Base-by-base conservation (phyloP, 2,797 vertebrate species). In the Iguana delicatissima region DNA sequence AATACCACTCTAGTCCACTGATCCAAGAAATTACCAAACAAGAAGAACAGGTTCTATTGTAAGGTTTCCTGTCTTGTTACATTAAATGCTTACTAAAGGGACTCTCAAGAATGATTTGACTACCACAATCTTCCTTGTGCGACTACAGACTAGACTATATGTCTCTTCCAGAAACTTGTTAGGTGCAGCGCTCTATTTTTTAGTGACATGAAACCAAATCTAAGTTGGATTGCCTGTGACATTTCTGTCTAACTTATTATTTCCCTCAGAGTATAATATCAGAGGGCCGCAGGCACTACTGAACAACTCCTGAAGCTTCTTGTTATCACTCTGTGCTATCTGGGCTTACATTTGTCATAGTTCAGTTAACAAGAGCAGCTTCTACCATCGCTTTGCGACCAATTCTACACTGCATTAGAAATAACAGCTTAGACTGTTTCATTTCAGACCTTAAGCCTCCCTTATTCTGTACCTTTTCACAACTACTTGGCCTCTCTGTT, bases 311-410 rank as follows among this genome's bases (percentile, higher is more conserved):
- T 85, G 93, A 94, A 97, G 96, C 94, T 95, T 93, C 84, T 93
- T 95, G 91, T 94, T 91, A 92, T 92, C 57, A 89, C 85, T 79
- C 90, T 95, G 74, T 92, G 93, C 93, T 95, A 95, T 89, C 91
- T 94, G 91, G 94, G 84, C 84, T 94, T 93, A 94, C 77, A 90
- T 96, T 97, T 96, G 90, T 96, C 93, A 92, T 92, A 94, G 93
- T 95, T 97, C 93, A 85, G 93, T 95, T 97, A 96, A 96, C 94
- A 96, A 96, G 94, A 95, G 91, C 93, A 96, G 95, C 92, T 96
- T 95, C 96, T 46, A 42, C 89, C 91, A 89, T 8, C 90, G 89
- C 16, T 86, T 95, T 94, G 89, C 83, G 83, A 92, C 88, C 92
- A 89, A 84, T 93, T 96, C 90, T 55, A 82, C 64, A 73, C 92